A percentile compares a stretch with the other conserved stretches of the same genome.
These are phyloP conservation scores for Latrodectus geometricus DNA, from an alignment of 1,140 invertebrate genomes.

Conservation along the genomic window DNA sequence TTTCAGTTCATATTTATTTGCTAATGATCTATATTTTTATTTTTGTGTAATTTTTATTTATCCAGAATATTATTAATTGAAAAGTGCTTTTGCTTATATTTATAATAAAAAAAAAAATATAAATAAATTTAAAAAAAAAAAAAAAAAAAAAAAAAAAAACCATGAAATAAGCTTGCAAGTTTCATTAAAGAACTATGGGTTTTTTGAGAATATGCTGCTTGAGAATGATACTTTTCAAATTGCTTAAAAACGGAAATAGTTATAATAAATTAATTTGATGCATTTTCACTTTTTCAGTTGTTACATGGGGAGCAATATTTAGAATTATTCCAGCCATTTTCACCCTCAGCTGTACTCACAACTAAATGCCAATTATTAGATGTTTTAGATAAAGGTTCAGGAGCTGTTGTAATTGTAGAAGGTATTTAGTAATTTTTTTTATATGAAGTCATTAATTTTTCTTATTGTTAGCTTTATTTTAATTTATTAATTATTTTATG, in stretches of 20 bases:
- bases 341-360: constrained; percentile 78
- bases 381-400: constrained; percentile 93
- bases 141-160: too few species aligned
- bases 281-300: constrained; percentile 72
- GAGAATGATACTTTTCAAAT: neutral
- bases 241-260: neutral
- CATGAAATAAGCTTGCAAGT: too few species aligned
- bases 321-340: constrained; percentile 84
- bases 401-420: constrained; percentile 83
- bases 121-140: too few species aligned
- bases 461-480: too few species aligned
- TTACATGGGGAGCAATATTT: constrained; percentile 97
- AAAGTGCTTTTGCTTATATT: too few species aligned
- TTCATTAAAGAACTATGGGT: neutral
- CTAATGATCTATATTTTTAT: too few species aligned
- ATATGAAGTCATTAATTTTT: too few species aligned
- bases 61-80: too few species aligned
- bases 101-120: neutral
- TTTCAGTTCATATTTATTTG: too few species aligned
- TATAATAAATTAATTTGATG: neutral
- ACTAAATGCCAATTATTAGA: constrained; percentile 79
- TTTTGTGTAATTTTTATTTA: too few species aligned
- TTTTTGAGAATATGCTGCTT: too few species aligned
- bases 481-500: too few species aligned
- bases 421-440: constrained; percentile 70